phyloP scores from a whole-genome alignment of 2,888 invertebrate species.

The Coleophora flavipennella region DNA sequence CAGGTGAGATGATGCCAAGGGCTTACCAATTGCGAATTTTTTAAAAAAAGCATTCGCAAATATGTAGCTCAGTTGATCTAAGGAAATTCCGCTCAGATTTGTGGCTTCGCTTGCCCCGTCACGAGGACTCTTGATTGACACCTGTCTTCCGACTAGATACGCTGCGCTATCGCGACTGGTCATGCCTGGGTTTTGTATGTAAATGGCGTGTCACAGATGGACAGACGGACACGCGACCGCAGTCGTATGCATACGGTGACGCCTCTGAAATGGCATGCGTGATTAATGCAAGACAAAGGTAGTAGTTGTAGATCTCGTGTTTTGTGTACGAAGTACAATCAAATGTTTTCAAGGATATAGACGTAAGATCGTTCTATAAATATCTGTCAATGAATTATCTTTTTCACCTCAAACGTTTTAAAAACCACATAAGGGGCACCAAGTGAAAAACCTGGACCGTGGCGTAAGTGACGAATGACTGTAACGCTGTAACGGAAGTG shows the following conservation, averaged over 20 bases:
- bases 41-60: conserved; percentile 20
- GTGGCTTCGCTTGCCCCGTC: too few species aligned
- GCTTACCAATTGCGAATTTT: too few species aligned
- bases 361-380: too few species aligned
- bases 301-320: neutral
- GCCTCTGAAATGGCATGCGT: conserved; percentile 32
- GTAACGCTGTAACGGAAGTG: too few species aligned
- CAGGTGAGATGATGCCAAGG: too few species aligned
- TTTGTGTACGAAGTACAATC: too few species aligned
- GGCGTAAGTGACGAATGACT: too few species aligned
- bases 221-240: conserved; percentile 21
- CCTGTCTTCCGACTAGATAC: conserved; percentile 59
- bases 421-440: too few species aligned
- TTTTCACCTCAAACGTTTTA: too few species aligned
- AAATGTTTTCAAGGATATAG: too few species aligned
- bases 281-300: conserved; percentile 30
- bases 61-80: conserved; percentile 35
- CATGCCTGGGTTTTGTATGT: conserved; percentile 61
- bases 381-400: too few species aligned
- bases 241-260: conserved; percentile 35
- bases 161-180: conserved; percentile 51
- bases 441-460: too few species aligned
- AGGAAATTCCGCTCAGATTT: conserved; percentile 38
- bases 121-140: conserved; percentile 41
- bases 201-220: conserved; percentile 46